Percentiles rank a stretch among this genome's conserved stretches.
Evolutionary conservation across 1,140 invertebrate genomes (phyloP).

Genomic region (Aradophagus sp.): DNA sequence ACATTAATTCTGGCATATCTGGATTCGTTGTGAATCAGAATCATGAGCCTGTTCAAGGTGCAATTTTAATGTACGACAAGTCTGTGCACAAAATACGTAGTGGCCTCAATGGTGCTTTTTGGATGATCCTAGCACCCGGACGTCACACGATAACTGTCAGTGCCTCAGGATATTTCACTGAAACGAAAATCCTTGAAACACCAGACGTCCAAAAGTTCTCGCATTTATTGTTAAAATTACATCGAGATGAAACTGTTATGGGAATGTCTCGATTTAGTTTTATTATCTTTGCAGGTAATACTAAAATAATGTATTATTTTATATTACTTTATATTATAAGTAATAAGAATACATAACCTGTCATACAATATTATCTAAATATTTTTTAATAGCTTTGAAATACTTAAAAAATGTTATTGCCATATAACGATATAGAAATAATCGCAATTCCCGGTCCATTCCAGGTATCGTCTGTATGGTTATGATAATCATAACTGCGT

Average conservation of each 20-base stretch:
- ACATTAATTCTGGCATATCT: slow-evolving; percentile 64
- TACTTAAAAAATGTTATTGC: slow-evolving; percentile 2
- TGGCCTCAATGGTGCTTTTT: slow-evolving; percentile 77
- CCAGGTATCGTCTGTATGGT: slow-evolving; percentile 64
- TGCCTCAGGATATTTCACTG: slow-evolving; percentile 76
- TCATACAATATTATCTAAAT: neutral
- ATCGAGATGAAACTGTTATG: slow-evolving; percentile 79
- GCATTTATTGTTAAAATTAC: slow-evolving; percentile 80
- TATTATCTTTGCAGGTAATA: slow-evolving; percentile 80
- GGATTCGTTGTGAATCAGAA: slow-evolving; percentile 77
- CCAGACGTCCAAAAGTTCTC: slow-evolving; percentile 65
- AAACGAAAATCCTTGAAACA: slow-evolving; percentile 75
- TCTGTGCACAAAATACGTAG: slow-evolving; percentile 70
- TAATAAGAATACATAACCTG: slow-evolving; percentile 64
- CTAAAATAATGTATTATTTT: slow-evolving; percentile 20
- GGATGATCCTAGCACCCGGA: slow-evolving; percentile 75
- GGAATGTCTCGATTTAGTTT: slow-evolving; percentile 85
- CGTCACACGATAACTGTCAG: slow-evolving; percentile 76
- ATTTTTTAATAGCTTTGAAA: neutral
- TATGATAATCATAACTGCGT: slow-evolving; percentile 50
- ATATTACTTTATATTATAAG: slow-evolving; percentile 11
- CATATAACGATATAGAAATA: too few relatives aligned
- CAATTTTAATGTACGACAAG: slow-evolving; percentile 74
- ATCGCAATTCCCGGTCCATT: too few relatives aligned
- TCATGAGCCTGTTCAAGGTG: slow-evolving; percentile 78